Evolutionary conservation across 2,797 vertebrate species (phyloP).

Genomic region (Simalia tracyae): DNA sequence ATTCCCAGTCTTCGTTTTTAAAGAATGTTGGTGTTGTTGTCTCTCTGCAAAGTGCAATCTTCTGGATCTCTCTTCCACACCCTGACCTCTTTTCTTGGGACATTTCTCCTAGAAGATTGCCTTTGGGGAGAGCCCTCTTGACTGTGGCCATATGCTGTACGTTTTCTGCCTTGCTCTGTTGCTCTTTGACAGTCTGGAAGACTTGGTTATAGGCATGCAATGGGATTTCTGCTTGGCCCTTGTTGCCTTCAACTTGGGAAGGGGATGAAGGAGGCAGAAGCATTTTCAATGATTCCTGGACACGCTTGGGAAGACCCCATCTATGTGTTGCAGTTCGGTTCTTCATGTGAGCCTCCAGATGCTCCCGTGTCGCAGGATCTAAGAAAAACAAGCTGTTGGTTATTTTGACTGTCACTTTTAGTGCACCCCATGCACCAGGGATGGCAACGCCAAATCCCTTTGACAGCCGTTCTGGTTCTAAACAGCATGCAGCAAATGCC

Average conservation of each 20-base stretch:
- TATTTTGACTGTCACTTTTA: not conserved
- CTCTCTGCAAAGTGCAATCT: not conserved
- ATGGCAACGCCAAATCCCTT: not conserved
- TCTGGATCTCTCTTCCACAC: not conserved
- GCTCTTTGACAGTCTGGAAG: not conserved
- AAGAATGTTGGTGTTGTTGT: not conserved
- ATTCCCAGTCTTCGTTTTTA: not conserved
- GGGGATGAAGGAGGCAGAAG: not conserved
- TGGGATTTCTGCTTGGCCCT: not conserved
- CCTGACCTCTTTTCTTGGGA: not conserved
- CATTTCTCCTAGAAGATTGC: not conserved
- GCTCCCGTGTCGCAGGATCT: not conserved
- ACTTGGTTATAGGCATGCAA: not conserved
- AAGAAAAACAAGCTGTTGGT: not conserved
- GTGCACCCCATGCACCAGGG: fast-evolving
- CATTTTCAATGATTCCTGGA: not conserved
- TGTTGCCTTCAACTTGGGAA: not conserved
- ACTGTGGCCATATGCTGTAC: not conserved
- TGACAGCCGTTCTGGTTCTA: no score
- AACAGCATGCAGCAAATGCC: not conserved
- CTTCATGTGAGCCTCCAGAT: not conserved
- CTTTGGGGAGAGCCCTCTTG: not conserved
- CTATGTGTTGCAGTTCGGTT: not conserved
- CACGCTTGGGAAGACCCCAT: not conserved
- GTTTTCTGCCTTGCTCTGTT: not conserved